Percentiles rank a stretch among this genome's conserved stretches.
Conservation (phyloP, 1,140 invertebrate genomes). For the Cecropterus lyciades region DNA sequence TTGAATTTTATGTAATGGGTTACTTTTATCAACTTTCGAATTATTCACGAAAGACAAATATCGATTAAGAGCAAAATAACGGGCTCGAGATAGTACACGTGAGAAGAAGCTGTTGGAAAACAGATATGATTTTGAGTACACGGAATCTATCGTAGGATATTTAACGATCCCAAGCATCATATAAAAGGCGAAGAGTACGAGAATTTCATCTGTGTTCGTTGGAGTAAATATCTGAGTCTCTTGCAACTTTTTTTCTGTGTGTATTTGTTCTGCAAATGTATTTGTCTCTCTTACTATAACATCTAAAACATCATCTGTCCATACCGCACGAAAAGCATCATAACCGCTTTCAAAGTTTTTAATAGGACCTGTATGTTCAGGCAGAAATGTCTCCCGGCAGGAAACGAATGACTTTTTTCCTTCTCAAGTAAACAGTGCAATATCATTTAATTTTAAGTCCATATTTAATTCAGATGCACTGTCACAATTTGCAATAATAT, state of each 20-base stretch:
- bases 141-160: slow-evolving; percentile 35
- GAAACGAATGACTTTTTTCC: background rate
- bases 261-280: slow-evolving; percentile 4
- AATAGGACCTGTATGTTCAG: slow-evolving; percentile 20
- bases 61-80: slow-evolving; percentile 27
- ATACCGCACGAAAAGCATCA: slow-evolving; percentile 37
- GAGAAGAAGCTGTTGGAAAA: slow-evolving; percentile 32
- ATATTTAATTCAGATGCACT: background rate
- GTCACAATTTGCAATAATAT: background rate
- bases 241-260: slow-evolving; percentile 10
- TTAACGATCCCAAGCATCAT: slow-evolving; percentile 40
- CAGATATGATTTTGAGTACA: slow-evolving; percentile 33
- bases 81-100: slow-evolving; percentile 17
- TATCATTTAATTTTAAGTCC: background rate
- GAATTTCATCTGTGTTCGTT: slow-evolving; percentile 35
- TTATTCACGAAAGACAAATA: slow-evolving; percentile 16
- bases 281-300: slow-evolving; percentile 26
- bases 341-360: background rate
- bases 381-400: background rate
- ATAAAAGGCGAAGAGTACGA: slow-evolving; percentile 37
- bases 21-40: slow-evolving; percentile 6
- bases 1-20: slow-evolving; percentile 26
- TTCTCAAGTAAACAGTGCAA: slow-evolving; percentile 4
- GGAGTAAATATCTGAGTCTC: slow-evolving; percentile 7
- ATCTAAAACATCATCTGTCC: slow-evolving; percentile 21